These are phyloP conservation scores for Sander vitreus DNA, from an alignment of 2,113 vertebrate species.

Conservation along the genomic window DNA sequence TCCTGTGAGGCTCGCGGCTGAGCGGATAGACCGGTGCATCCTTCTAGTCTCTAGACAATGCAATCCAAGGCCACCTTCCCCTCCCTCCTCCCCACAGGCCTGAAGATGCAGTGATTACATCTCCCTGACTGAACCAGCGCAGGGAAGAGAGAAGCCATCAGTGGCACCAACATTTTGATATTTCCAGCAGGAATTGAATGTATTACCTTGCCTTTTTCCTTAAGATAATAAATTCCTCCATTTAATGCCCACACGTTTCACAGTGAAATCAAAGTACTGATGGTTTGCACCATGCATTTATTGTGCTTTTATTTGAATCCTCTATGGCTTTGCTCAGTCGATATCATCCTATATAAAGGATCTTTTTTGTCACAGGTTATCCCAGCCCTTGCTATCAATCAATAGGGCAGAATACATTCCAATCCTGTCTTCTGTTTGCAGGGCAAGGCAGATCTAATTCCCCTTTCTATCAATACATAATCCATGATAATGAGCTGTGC, in stretches of 20 bases:
- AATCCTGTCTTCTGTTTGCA: constrained; percentile 56
- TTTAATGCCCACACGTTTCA: constrained; percentile 15
- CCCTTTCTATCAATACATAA: constrained; percentile 79
- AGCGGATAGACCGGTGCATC: constrained; percentile 64
- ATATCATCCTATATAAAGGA: constrained; percentile 9
- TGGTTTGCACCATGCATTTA: constrained; percentile 11
- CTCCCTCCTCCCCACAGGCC: constrained; percentile 31
- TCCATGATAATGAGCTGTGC: constrained; percentile 80
- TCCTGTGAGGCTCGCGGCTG: constrained; percentile 65
- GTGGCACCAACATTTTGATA: constrained; percentile 31
- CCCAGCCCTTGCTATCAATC: constrained; percentile 27
- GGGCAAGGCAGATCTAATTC: constrained; percentile 76
- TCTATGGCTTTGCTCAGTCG: not conserved
- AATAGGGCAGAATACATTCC: constrained; percentile 45
- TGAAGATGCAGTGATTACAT: constrained; percentile 75
- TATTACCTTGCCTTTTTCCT: constrained; percentile 34
- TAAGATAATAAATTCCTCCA: constrained; percentile 35
- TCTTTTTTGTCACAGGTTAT: constrained; percentile 31
- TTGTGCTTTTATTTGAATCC: constrained; percentile 42
- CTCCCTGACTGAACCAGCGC: constrained; percentile 50
- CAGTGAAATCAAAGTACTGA: constrained; percentile 33
- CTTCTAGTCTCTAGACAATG: constrained; percentile 69
- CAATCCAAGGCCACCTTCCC: constrained; percentile 64
- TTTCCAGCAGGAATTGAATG: constrained; percentile 13
- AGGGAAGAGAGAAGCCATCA: constrained; percentile 35